Conservation (phyloP, 92 coral and sea anemone species). For the Scolanthus callimorphus region DNA sequence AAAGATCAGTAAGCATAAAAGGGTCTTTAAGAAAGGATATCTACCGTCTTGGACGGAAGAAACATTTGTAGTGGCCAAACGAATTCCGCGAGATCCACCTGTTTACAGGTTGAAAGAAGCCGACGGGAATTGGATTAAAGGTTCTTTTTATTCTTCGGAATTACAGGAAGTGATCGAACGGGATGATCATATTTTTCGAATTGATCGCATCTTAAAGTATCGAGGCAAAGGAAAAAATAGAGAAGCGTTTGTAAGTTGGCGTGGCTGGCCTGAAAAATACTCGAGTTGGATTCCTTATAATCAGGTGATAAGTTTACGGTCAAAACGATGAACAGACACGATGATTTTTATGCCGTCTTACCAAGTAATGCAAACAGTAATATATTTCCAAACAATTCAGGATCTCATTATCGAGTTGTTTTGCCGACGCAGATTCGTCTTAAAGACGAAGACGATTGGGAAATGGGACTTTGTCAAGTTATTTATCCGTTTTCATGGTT, state of each 20-base stretch:
- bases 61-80: slow-evolving; percentile 7
- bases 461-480: not conserved
- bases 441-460: slow-evolving; percentile 25
- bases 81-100: slow-evolving; percentile 15
- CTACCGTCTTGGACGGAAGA: slow-evolving; percentile 23
- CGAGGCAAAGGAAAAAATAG: slow-evolving; percentile 2
- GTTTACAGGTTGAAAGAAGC: slow-evolving; percentile 13
- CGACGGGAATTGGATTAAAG: slow-evolving; percentile 9
- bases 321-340: not conserved
- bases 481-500: not conserved
- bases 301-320: not conserved
- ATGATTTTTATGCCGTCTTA: not conserved
- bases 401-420: not conserved
- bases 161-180: slow-evolving; percentile 8
- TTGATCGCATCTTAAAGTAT: not conserved
- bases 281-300: slow-evolving; percentile 6
- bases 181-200: slow-evolving; percentile 16
- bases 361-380: slow-evolving; percentile 2
- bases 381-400: slow-evolving; percentile 4
- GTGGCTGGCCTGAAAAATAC: slow-evolving; percentile 22
- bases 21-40: slow-evolving; percentile 20
- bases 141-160: slow-evolving; percentile 24
- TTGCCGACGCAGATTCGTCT: slow-evolving; percentile 8
- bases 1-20: slow-evolving; percentile 8
- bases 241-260: slow-evolving; percentile 17